phyloP scores from a whole-genome alignment of 2,113 vertebrate species.

The Nesoenas mayeri region DNA sequence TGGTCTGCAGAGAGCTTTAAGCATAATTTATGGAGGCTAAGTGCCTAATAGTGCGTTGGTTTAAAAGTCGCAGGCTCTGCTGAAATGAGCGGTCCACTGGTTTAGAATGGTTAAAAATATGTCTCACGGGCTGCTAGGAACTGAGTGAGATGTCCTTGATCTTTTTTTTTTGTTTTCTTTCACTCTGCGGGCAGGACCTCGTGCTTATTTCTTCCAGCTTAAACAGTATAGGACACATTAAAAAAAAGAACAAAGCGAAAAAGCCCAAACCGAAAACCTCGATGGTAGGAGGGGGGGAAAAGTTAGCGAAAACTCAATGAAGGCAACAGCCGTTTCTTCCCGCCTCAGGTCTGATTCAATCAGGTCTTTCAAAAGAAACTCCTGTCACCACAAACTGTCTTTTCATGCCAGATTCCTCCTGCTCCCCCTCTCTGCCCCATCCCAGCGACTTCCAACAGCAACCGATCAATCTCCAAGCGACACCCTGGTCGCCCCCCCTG shows the following conservation, averaged over 20 bases:
- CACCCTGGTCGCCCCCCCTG: slow-evolving; percentile 13
- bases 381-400: slow-evolving; percentile 50
- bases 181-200: neutral
- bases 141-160: slow-evolving; percentile 28
- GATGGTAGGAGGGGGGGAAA: slow-evolving; percentile 1
- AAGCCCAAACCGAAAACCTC: neutral
- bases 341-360: slow-evolving; percentile 41
- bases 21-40: neutral
- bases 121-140: neutral
- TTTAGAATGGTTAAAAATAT: neutral
- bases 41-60: neutral
- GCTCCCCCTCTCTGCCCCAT: slow-evolving; percentile 42
- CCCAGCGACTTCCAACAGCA: slow-evolving; percentile 33
- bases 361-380: slow-evolving; percentile 52
- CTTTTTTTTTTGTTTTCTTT: neutral
- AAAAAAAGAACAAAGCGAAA: slow-evolving; percentile 14
- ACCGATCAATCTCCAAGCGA: slow-evolving; percentile 64
- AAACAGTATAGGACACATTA: neutral
- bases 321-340: slow-evolving; percentile 45
- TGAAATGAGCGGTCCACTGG: neutral
- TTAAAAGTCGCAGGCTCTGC: neutral
- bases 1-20: neutral
- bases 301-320: slow-evolving; percentile 23
- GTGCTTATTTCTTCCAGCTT: slow-evolving; percentile 13
- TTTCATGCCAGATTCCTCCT: slow-evolving; percentile 51